Evolutionary conservation across 1,140 invertebrate species (phyloP).

Genomic region (Galendromus occidentalis): DNA sequence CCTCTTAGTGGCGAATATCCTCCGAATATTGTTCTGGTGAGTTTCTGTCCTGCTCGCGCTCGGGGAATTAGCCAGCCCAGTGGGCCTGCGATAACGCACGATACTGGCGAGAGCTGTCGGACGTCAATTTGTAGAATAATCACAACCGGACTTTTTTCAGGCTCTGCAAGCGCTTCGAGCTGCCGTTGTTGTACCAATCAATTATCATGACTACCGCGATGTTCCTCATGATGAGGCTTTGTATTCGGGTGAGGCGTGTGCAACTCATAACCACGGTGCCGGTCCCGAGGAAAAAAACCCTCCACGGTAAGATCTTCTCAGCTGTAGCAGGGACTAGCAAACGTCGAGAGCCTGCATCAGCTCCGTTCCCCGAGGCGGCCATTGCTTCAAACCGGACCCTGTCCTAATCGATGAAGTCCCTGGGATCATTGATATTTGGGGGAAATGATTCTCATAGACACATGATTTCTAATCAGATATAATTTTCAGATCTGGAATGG

Average conservation of each 20-base stretch:
- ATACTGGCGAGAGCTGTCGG: too few species aligned
- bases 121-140: too few species aligned
- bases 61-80: too few species aligned
- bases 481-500: constrained; percentile 53
- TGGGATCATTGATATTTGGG: too few species aligned
- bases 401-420: too few species aligned
- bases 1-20: constrained; percentile 78
- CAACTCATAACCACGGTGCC: background rate
- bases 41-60: constrained; percentile 25
- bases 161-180: constrained; percentile 92
- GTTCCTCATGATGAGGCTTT: constrained; percentile 84
- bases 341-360: too few species aligned
- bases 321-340: too few species aligned
- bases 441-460: too few species aligned
- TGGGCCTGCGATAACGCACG: too few species aligned
- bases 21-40: constrained; percentile 94
- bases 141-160: constrained; percentile 36
- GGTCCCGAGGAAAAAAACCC: background rate
- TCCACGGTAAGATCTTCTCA: constrained; percentile 1
- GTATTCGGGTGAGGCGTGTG: constrained; percentile 54
- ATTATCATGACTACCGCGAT: constrained; percentile 91
- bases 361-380: too few species aligned
- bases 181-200: constrained; percentile 83
- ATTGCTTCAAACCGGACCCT: too few species aligned
- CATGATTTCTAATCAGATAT: too few species aligned